Conservation (phyloP, 2,113 vertebrate species). For the Phrynocephalus versicolor region DNA sequence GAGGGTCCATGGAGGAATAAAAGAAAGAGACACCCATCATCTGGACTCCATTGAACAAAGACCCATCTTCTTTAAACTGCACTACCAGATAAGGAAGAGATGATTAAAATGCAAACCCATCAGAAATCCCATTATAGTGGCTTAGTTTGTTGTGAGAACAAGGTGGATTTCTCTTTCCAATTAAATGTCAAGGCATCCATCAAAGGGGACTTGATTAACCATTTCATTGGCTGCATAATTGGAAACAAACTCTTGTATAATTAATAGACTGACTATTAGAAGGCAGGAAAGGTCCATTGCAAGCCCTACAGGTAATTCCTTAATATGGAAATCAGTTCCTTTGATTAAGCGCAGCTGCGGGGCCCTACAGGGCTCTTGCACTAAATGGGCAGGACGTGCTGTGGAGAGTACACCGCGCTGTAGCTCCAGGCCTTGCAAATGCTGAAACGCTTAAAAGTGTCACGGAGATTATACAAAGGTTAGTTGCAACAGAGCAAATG, state of each 20-base stretch:
- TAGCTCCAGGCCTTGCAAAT: neutral
- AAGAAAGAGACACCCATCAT: neutral
- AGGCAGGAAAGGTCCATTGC: conserved; percentile 68
- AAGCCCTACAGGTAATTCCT: conserved; percentile 73
- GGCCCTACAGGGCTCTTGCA: accelerated
- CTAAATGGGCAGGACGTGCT: neutral
- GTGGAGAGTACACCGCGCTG: neutral
- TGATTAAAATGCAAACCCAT: conserved; percentile 60
- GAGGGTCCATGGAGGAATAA: neutral
- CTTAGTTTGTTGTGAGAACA: conserved; percentile 64
- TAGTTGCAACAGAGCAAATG: neutral
- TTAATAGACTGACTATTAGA: conserved; percentile 68
- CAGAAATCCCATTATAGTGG: conserved; percentile 68
- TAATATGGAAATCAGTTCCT: conserved; percentile 64
- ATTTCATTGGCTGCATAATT: conserved; percentile 74
- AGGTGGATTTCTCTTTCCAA: conserved; percentile 64
- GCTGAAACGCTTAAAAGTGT: neutral
- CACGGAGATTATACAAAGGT: accelerated
- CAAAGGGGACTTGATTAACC: conserved; percentile 74
- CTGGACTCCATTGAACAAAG: conserved; percentile 16
- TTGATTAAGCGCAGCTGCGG: conserved; percentile 66
- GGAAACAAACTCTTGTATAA: conserved; percentile 73
- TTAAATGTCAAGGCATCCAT: conserved; percentile 70
- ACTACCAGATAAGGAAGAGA: conserved; percentile 50
- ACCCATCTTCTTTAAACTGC: conserved; percentile 8